Conservation (phyloP, 2,888 invertebrate species). For the Polyploca ridens region DNA sequence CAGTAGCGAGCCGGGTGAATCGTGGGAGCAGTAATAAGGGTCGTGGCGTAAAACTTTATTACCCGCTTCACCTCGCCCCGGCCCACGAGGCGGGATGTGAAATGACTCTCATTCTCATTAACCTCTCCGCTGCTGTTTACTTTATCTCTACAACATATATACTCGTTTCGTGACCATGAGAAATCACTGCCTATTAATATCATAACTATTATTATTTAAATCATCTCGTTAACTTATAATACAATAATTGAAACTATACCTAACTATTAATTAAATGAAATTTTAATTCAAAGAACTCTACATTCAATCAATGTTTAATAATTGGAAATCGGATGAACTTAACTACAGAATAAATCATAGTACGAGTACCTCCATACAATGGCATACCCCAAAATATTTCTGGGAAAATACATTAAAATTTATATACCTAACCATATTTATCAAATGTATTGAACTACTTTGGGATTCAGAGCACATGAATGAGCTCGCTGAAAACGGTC, state of each 20-base stretch:
- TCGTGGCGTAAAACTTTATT: slow-evolving; percentile 76
- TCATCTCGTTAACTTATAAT: no score
- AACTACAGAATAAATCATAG: no score
- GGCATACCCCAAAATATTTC: neutral
- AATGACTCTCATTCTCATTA: slow-evolving; percentile 77
- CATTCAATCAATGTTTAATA: no score
- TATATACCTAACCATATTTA: neutral
- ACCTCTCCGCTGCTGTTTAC: slow-evolving; percentile 63
- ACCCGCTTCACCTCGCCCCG: slow-evolving; percentile 63
- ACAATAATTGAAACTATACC: no score
- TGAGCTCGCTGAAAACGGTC: slow-evolving; percentile 30
- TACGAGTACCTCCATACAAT: no score
- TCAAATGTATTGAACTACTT: neutral
- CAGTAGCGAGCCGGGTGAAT: slow-evolving; percentile 53
- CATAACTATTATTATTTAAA: no score
- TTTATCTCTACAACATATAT: slow-evolving; percentile 61
- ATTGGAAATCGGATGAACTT: no score
- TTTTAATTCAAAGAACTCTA: no score
- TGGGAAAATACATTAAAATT: neutral
- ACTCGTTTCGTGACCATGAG: slow-evolving; percentile 8
- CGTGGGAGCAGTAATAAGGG: slow-evolving; percentile 68
- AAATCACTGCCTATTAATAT: no score
- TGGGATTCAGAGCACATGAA: neutral
- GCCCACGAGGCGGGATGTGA: slow-evolving; percentile 64
- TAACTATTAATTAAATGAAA: no score